Evolutionary conservation across 2,888 invertebrate genomes (phyloP), one percentile per base, ranked within the genome.

Genomic region (Tineola bisselliella): DNA sequence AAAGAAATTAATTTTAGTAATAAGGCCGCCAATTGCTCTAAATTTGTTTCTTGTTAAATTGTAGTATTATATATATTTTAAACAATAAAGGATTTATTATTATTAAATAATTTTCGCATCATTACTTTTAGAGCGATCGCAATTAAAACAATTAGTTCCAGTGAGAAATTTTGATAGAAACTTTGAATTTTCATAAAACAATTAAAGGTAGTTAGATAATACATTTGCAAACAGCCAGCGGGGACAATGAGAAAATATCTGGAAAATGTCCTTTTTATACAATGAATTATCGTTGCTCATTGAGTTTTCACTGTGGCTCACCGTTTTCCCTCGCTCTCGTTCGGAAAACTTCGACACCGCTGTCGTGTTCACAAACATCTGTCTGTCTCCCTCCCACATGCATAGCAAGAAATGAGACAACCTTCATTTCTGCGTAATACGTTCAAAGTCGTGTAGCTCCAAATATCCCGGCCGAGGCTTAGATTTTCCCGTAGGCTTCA

Each of bases 401-500:
- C 13, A 44, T 38, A 12, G 38, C 38, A n/a, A 38, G 11, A n/a
- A 25, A 25, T 12, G 38, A 38, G 38, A 12, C 38, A 38, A 38
- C 38, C 38, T 38, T 38, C 38, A 10, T 38, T n/a, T 6, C 48
- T 48, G 48, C 15, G 18, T 18, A 48, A 48, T 18, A 18, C 48
- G 48, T 5, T 48, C 13, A 18, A 13, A 44, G 13, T 48, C 10
- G 15, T 13, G 10, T 15, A 13, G 58, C 15, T 58, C 33, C 33
- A 13, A 33, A 13, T 33, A 74, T 80, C 84, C 83, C 80, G 80
- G 79, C 73, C 75, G 77, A 77, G 79, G 81, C 79, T 81, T 73
- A 77, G 74, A 76, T 81, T 84, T 82, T 84, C 82, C 81, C 75
- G 81, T 81, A 83, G 81, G 78, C 77, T 81, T 77, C 74, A 75